These are phyloP conservation scores for Thomomys bottae DNA, from an alignment of 2,113 vertebrate genomes.

Conservation along the genomic window DNA sequence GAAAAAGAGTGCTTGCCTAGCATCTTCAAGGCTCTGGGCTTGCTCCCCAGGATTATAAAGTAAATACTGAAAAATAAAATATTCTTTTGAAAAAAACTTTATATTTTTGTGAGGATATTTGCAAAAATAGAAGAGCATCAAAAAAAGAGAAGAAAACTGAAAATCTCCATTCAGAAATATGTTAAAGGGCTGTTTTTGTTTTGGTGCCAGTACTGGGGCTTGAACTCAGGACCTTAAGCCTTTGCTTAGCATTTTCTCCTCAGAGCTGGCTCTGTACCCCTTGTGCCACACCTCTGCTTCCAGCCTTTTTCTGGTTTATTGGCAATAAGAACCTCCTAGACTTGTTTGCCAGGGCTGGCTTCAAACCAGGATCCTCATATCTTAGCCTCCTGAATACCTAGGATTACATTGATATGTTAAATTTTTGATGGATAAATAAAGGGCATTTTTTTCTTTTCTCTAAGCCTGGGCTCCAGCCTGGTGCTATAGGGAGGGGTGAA, in stretches of 20 bases:
- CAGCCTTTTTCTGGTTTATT: too few species aligned
- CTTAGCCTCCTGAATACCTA: neutral
- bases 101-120: neutral
- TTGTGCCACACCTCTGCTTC: too few species aligned
- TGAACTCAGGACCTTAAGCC: neutral
- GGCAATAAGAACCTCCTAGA: too few species aligned
- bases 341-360: neutral
- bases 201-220: neutral
- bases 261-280: neutral
- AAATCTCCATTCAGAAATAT: constrained; percentile 20
- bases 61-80: neutral
- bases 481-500: too few species aligned
- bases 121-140: constrained; percentile 27
- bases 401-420: neutral
- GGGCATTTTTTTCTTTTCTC: too few species aligned
- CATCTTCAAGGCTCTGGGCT: neutral
- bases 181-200: neutral
- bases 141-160: constrained; percentile 38
- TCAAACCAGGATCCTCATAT: neutral
- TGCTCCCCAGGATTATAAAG: neutral
- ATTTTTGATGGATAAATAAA: too few species aligned
- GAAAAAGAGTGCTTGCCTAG: neutral
- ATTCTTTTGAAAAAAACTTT: neutral
- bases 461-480: too few species aligned
- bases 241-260: too few species aligned